Percentiles rank a stretch among this genome's conserved stretches.
These are phyloP conservation scores for Macquaria ambigua DNA, from an alignment of 2,113 vertebrate genomes.

Conservation along the genomic window DNA sequence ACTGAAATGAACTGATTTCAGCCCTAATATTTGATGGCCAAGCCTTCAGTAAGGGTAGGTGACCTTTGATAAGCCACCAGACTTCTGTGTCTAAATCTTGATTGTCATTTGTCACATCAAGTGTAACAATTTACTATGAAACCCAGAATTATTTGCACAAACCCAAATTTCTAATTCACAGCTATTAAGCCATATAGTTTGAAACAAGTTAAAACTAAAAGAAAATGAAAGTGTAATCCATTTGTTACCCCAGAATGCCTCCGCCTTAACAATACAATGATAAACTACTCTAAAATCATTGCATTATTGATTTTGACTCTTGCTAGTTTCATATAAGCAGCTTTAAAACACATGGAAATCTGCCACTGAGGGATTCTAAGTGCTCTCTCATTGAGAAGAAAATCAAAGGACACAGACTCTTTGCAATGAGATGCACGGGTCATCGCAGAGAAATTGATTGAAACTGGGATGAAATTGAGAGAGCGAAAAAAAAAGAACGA, in stretches of 20 bases:
- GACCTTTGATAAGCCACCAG: neutral
- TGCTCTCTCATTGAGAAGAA: constrained; percentile 30
- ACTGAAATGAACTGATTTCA: neutral
- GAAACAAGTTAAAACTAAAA: constrained; percentile 11
- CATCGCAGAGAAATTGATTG: constrained; percentile 62
- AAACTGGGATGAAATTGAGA: constrained; percentile 71
- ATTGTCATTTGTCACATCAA: neutral
- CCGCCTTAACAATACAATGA: constrained; percentile 20
- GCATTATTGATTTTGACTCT: constrained; percentile 54
- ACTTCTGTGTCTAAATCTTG: neutral
- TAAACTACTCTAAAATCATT: constrained; percentile 37
- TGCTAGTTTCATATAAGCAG: constrained; percentile 46
- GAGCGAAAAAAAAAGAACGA: constrained; percentile 35
- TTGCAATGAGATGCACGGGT: constrained; percentile 61
- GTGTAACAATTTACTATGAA: neutral
- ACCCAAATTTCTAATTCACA: neutral
- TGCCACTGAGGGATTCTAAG: constrained; percentile 23
- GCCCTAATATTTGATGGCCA: neutral
- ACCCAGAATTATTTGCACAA: neutral
- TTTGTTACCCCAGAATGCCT: constrained; percentile 3
- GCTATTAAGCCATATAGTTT: neutral
- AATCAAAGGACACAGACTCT: constrained; percentile 47
- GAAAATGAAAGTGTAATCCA: constrained; percentile 41
- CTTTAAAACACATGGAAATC: constrained; percentile 39
- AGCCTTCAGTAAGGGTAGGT: neutral